Percentiles rank a stretch among this genome's conserved stretches.
Evolutionary conservation across 1,140 invertebrate genomes (phyloP).

Genomic region (Ips typographus): DNA sequence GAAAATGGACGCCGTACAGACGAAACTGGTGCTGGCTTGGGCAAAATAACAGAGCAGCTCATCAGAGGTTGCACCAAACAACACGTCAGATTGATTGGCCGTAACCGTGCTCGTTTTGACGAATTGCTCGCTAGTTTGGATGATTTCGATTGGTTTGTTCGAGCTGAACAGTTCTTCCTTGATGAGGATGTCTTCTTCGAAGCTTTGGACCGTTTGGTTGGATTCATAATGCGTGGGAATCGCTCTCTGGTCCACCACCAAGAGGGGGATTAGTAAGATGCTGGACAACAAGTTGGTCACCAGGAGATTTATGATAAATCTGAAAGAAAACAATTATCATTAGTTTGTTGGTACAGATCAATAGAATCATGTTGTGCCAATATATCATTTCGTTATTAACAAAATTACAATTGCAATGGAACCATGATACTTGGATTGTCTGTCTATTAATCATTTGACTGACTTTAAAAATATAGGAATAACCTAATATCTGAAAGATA

Average conservation of each 20-base stretch:
- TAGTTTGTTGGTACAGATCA: too few species aligned
- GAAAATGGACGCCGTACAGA: conserved; percentile 56
- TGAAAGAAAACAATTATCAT: conserved; percentile 46
- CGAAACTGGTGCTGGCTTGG: conserved; percentile 57
- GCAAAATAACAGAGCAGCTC: conserved; percentile 53
- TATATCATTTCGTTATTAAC: too few species aligned
- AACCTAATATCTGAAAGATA: too few species aligned
- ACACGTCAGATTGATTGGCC: background rate
- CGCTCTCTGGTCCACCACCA: conserved; percentile 55
- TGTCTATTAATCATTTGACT: too few species aligned
- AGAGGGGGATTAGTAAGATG: conserved; percentile 61
- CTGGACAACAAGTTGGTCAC: conserved; percentile 66
- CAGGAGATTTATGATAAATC: conserved; percentile 71
- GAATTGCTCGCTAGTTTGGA: conserved; percentile 31
- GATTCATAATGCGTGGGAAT: background rate
- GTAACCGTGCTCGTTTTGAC: conserved; percentile 6
- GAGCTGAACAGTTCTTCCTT: conserved; percentile 33
- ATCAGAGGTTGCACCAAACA: background rate
- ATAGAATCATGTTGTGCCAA: too few species aligned
- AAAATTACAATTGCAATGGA: too few species aligned
- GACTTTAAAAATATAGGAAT: too few species aligned
- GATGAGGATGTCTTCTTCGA: conserved; percentile 23
- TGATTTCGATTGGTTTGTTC: conserved; percentile 27
- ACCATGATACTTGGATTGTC: too few species aligned
- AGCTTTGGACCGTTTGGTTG: background rate